These are phyloP conservation scores for Plectrocnemia conspersa DNA, from an alignment of 1,140 invertebrate genomes.

Conservation along the genomic window DNA sequence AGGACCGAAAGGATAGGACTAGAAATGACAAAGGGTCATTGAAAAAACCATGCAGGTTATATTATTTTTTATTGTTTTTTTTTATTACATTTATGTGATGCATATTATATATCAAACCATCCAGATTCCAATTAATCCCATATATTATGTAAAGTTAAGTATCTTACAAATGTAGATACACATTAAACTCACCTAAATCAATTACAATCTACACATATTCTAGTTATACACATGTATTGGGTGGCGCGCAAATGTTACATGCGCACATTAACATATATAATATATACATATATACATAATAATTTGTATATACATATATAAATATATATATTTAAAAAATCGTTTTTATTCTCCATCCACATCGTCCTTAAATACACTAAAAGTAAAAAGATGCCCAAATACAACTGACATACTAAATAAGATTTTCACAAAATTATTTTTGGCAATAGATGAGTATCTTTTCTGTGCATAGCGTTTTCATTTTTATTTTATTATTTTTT, in stretches of 20 bases:
- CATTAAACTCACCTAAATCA: conserved; percentile 34
- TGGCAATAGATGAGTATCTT: conserved; percentile 38
- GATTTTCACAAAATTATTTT: conserved; percentile 31
- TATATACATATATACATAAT: too few relatives aligned
- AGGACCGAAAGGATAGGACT: too few relatives aligned
- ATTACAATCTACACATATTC: conserved; percentile 34
- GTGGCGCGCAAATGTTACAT: not conserved
- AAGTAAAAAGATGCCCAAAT: conserved; percentile 37
- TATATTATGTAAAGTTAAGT: conserved; percentile 36
- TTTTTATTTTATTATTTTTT: conserved; percentile 18
- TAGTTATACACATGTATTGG: conserved; percentile 23
- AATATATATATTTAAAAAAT: conserved; percentile 11
- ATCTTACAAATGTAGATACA: conserved; percentile 36
- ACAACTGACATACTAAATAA: conserved; percentile 32
- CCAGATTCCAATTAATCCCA: conserved; percentile 35
- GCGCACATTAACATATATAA: conserved; percentile 6
- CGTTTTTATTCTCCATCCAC: too few relatives aligned
- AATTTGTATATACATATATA: conserved; percentile 8
- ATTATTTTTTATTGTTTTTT: conserved; percentile 36
- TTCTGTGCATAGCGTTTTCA: conserved; percentile 32
- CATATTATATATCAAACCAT: conserved; percentile 36
- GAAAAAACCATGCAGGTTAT: conserved; percentile 29
- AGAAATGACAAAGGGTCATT: too few relatives aligned
- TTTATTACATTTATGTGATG: conserved; percentile 36
- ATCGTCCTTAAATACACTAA: conserved; percentile 33